Percentiles rank a stretch among this genome's conserved stretches.
Evolutionary conservation across 2,888 invertebrate genomes (phyloP).

Genomic region (Apamea monoglypha): DNA sequence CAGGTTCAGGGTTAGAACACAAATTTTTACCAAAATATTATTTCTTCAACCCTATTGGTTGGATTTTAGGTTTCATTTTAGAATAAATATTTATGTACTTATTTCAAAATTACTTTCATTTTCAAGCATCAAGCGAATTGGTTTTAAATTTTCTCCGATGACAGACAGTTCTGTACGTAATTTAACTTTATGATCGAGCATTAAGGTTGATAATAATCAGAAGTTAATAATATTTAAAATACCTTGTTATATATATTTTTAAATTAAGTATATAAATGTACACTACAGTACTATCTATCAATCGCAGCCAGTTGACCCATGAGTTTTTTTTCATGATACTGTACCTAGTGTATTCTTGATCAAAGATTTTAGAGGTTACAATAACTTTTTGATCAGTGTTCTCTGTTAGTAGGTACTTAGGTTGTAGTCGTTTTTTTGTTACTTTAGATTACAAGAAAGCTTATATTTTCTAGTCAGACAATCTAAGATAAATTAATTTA

Average conservation of each 20-base stretch:
- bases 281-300: background rate
- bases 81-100: background rate
- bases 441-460: background rate
- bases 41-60: background rate
- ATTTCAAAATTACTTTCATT: background rate
- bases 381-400: constrained; percentile 20
- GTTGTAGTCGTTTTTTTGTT: background rate
- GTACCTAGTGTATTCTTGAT: background rate
- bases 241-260: background rate
- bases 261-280: background rate
- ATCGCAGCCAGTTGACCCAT: background rate
- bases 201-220: background rate
- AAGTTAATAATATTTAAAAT: background rate
- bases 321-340: background rate
- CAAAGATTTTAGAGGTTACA: background rate
- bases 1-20: background rate
- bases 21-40: background rate
- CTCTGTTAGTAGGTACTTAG: background rate
- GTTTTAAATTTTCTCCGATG: background rate
- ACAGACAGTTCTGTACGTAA: background rate
- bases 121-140: background rate
- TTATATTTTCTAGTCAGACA: constrained; percentile 27
- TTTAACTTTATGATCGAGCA: background rate
- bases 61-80: background rate
- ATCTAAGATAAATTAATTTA: background rate